Evolutionary conservation across 2,797 vertebrate species (phyloP).

Genomic region (Tolypeutes matacus): DNA sequence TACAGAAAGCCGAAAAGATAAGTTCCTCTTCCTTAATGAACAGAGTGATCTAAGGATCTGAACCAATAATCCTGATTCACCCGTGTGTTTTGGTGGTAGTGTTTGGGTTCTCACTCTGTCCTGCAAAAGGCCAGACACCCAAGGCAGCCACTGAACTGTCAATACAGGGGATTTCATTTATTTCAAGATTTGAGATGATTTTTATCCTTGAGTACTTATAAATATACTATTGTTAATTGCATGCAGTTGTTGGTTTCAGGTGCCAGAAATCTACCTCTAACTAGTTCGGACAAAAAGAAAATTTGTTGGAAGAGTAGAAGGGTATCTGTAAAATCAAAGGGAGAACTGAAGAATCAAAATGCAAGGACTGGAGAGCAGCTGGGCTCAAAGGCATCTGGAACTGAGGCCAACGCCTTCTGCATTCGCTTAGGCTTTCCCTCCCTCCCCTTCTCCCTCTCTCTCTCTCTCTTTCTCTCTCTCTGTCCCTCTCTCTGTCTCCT

Average conservation of each 20-base stretch:
- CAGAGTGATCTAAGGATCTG: background rate
- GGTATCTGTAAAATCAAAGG: slow-evolving; percentile 12
- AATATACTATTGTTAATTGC: slow-evolving; percentile 44
- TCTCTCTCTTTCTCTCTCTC: no score
- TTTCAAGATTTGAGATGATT: slow-evolving; percentile 29
- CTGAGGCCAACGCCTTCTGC: background rate
- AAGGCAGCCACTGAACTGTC: background rate
- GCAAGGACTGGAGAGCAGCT: background rate
- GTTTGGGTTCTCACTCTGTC: background rate
- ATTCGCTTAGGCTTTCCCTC: background rate
- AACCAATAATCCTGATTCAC: background rate
- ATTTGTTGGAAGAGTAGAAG: slow-evolving; percentile 34
- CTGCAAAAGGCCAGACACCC: background rate
- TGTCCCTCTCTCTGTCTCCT: background rate
- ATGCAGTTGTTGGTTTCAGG: background rate
- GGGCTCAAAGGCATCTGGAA: background rate
- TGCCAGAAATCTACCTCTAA: slow-evolving; percentile 56
- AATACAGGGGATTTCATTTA: slow-evolving; percentile 29
- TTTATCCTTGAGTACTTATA: slow-evolving; percentile 37
- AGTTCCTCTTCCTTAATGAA: background rate
- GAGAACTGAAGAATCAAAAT: slow-evolving; percentile 22
- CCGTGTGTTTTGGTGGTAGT: background rate
- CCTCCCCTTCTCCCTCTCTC: background rate
- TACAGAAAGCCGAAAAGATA: slow-evolving; percentile 19
- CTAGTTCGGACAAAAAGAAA: slow-evolving; percentile 61